Percentiles rank a stretch among this genome's conserved stretches.
Evolutionary conservation across 2,797 vertebrate species (phyloP).

Genomic region (Lithobates pipiens): DNA sequence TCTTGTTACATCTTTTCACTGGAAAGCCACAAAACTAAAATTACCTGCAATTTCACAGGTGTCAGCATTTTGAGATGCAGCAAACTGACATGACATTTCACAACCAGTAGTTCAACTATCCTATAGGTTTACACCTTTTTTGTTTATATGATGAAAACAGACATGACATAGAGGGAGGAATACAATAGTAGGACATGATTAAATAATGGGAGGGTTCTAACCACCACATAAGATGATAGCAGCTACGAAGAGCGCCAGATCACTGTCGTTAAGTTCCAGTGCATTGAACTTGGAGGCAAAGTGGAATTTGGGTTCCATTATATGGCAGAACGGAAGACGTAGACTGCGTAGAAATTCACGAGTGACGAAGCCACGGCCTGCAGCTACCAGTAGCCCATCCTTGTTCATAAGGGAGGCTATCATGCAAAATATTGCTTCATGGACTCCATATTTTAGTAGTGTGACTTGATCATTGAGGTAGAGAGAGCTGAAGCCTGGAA

Average conservation of each 20-base stretch:
- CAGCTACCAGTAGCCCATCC: constrained; percentile 95
- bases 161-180: neutral
- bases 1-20: too few relatives aligned
- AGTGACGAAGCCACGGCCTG: constrained; percentile 94
- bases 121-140: too few relatives aligned
- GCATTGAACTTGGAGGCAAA: constrained; percentile 98
- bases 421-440: constrained; percentile 98
- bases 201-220: constrained; percentile 69
- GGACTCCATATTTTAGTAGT: constrained; percentile 95
- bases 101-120: too few relatives aligned
- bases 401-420: constrained; percentile 98
- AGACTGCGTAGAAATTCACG: constrained; percentile 96
- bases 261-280: constrained; percentile 96
- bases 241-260: constrained; percentile 95
- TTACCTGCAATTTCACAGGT: too few relatives aligned
- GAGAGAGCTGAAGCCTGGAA: constrained; percentile 94
- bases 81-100: too few relatives aligned
- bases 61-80: too few relatives aligned
- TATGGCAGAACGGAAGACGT: constrained; percentile 94
- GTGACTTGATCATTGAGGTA: constrained; percentile 98
- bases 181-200: neutral
- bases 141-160: neutral
- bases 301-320: constrained; percentile 98
- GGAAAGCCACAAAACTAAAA: too few relatives aligned
- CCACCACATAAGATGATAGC: constrained; percentile 98